Conservation (phyloP, 2,113 vertebrate genomes). For the Bos indicus region DNA sequence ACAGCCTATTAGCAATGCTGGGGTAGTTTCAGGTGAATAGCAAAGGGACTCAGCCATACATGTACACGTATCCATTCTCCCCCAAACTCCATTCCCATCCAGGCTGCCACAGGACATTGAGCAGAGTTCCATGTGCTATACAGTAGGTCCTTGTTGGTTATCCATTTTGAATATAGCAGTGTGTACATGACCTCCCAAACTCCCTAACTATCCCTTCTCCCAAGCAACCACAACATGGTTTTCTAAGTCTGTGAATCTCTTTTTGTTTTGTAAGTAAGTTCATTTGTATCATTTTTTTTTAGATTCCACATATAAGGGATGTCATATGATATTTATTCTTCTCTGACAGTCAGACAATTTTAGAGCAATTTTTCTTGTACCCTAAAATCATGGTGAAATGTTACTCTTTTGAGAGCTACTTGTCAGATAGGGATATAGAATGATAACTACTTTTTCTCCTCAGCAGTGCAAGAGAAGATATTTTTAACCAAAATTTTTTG, state of each 20-base stretch:
- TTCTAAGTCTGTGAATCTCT: not conserved
- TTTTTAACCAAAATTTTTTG: conserved; percentile 12
- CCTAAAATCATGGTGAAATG: not conserved
- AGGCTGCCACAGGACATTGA: not conserved
- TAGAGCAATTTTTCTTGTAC: not conserved
- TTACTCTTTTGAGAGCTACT: conserved; percentile 20
- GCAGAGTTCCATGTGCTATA: not conserved
- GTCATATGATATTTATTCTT: not conserved
- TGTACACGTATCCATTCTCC: not conserved
- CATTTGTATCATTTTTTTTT: not conserved
- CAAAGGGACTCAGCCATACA: not conserved
- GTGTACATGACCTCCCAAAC: not conserved
- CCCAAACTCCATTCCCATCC: not conserved
- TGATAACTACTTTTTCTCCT: not conserved
- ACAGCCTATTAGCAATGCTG: not conserved
- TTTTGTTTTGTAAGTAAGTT: not conserved
- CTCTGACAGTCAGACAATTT: not conserved
- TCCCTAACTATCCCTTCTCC: not conserved
- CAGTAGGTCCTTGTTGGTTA: not conserved
- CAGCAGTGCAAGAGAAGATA: not conserved
- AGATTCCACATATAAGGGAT: not conserved
- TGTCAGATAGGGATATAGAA: not conserved
- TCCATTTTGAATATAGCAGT: not conserved
- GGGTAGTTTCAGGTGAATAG: not conserved
- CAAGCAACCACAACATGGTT: not conserved